Conservation (phyloP, 2,888 invertebrate species). For the Drosophila silvestris region DNA sequence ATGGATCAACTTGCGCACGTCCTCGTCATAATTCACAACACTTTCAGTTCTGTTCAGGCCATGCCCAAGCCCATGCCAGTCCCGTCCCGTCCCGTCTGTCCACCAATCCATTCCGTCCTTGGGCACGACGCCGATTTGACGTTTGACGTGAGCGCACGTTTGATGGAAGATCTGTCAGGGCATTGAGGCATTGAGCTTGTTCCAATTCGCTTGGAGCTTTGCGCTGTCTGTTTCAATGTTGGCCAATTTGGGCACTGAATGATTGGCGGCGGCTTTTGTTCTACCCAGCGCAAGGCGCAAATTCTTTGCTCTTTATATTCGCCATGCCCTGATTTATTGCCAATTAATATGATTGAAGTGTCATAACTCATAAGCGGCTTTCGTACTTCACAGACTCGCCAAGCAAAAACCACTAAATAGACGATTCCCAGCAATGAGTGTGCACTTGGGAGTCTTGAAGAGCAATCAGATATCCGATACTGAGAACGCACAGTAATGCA, state of each 20-base stretch:
- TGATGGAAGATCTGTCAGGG: slow-evolving; percentile 78
- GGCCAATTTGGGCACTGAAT: slow-evolving; percentile 78
- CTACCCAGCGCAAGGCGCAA: slow-evolving; percentile 44
- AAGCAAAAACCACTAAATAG: slow-evolving; percentile 18
- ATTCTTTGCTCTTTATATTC: slow-evolving; percentile 55
- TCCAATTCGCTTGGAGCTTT: slow-evolving; percentile 72
- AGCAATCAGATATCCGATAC: slow-evolving; percentile 5
- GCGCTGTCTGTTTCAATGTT: slow-evolving; percentile 78
- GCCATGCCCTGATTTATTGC: slow-evolving; percentile 77
- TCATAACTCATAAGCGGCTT: slow-evolving; percentile 72
- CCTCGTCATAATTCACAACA: slow-evolving; percentile 78
- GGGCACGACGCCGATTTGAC: slow-evolving; percentile 68
- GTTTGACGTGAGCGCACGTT: slow-evolving; percentile 79
- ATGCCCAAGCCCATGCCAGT: slow-evolving; percentile 6
- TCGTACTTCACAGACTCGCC: slow-evolving; percentile 13
- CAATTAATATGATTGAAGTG: slow-evolving; percentile 82
- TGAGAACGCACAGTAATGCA: slow-evolving; percentile 6
- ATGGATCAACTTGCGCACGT: slow-evolving; percentile 80
- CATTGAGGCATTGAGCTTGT: slow-evolving; percentile 71
- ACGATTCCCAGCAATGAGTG: slow-evolving; percentile 28
- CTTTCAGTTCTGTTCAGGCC: slow-evolving; percentile 51
- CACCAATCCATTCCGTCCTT: slow-evolving; percentile 31
- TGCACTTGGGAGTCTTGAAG: slow-evolving; percentile 35
- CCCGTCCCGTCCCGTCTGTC: slow-evolving; percentile 14
- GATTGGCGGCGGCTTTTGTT: slow-evolving; percentile 80